Evolutionary conservation across 2,888 invertebrate species (phyloP).

Genomic region (Synanthedon myopaeformis): DNA sequence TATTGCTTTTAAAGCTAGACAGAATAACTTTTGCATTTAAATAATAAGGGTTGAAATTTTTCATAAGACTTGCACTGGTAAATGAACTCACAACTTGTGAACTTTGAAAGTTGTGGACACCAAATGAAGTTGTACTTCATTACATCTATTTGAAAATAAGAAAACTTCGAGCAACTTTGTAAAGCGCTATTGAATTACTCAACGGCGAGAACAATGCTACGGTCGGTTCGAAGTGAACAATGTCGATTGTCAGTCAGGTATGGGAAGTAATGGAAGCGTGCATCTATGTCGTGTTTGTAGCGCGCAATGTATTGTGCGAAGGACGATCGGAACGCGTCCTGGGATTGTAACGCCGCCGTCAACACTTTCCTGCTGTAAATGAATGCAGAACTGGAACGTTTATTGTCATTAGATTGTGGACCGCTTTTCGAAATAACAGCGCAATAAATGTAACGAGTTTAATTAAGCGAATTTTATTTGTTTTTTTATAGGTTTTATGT

Average conservation of each 20-base stretch:
- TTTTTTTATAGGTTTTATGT: neutral
- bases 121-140: no score
- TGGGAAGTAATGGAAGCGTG: conserved; percentile 6
- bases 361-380: conserved; percentile 41
- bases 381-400: conserved; percentile 34
- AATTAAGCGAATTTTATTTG: neutral
- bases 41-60: no score
- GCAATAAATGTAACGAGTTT: neutral
- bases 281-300: conserved; percentile 19
- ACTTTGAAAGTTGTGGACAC: no score
- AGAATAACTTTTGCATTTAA: no score
- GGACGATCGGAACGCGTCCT: conserved; percentile 30
- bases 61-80: no score
- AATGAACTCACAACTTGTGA: no score
- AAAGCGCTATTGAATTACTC: conserved; percentile 23
- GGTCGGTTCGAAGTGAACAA: conserved; percentile 21
- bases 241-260: conserved; percentile 23
- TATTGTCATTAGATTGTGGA: conserved; percentile 32
- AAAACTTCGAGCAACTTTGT: neutral
- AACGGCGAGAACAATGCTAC: conserved; percentile 10
- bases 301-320: conserved; percentile 32
- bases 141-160: neutral
- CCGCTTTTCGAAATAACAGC: conserved; percentile 18
- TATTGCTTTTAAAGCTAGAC: no score
- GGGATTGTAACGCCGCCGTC: conserved; percentile 35